phyloP scores from a whole-genome alignment of 2,888 invertebrate genomes.

The Embidobia sp. region DNA sequence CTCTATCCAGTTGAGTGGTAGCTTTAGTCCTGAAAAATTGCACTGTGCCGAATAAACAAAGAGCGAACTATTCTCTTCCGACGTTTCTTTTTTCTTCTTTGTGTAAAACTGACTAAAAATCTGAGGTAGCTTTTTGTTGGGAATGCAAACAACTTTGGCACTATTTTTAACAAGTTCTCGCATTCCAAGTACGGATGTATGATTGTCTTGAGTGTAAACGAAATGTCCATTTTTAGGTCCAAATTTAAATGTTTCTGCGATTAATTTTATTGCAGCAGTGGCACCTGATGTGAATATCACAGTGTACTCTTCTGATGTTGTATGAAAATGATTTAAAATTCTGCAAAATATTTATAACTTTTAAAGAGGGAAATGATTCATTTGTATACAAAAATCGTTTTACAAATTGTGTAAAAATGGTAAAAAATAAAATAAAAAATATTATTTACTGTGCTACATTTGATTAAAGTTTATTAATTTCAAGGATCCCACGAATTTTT shows the following conservation, averaged over 20 bases:
- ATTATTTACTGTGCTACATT: no score
- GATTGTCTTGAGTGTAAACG: slow-evolving; percentile 93
- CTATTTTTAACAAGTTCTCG: slow-evolving; percentile 87
- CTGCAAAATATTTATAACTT: slow-evolving; percentile 84
- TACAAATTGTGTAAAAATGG: no score
- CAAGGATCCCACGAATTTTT: no score
- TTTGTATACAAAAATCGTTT: no score
- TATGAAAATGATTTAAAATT: slow-evolving; percentile 92
- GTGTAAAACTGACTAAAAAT: slow-evolving; percentile 77
- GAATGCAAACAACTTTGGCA: slow-evolving; percentile 84
- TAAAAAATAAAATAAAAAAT: no score
- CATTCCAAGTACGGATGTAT: slow-evolving; percentile 97
- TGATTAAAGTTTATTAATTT: no score
- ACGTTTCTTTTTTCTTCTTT: slow-evolving; percentile 6
- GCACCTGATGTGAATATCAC: slow-evolving; percentile 97
- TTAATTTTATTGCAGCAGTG: slow-evolving; percentile 91
- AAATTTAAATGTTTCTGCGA: slow-evolving; percentile 91
- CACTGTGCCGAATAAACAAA: slow-evolving; percentile 96
- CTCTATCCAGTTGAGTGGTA: slow-evolving; percentile 89
- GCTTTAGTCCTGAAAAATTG: slow-evolving; percentile 96
- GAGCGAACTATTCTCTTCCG: slow-evolving; percentile 83
- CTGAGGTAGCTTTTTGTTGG: slow-evolving; percentile 84
- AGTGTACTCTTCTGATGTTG: slow-evolving; percentile 89
- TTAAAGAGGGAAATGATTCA: no score
- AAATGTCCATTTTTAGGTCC: slow-evolving; percentile 84